Evolutionary conservation across 2,113 vertebrate genomes (phyloP).

Genomic region (Chamaea fasciata): DNA sequence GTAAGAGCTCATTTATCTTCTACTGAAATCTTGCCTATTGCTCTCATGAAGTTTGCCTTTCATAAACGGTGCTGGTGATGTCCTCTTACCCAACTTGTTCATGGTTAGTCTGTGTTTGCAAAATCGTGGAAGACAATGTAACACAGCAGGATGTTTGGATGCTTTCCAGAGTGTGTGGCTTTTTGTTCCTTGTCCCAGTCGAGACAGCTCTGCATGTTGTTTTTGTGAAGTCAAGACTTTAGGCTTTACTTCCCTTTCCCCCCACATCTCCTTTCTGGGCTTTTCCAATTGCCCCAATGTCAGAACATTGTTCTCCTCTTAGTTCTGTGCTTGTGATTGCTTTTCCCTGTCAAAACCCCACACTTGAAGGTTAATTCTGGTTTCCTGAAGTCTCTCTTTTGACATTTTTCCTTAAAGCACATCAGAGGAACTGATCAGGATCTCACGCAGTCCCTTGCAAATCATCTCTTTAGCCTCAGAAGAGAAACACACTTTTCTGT

Average conservation of each 20-base stretch:
- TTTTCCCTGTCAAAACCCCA: not conserved
- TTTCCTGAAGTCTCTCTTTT: not conserved
- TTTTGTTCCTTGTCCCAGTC: not conserved
- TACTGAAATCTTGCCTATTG: not conserved
- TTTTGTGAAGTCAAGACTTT: not conserved
- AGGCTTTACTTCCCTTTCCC: not conserved
- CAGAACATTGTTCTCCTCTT: not conserved
- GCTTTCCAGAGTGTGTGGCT: not conserved
- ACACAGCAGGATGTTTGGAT: fast-evolving
- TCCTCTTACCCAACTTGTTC: not conserved
- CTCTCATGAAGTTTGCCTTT: not conserved
- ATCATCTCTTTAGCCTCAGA: not conserved
- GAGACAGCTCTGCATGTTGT: not conserved
- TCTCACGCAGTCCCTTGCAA: not conserved
- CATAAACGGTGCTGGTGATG: not conserved
- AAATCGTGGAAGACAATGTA: not conserved
- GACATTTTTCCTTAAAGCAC: not conserved
- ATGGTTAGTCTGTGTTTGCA: not conserved
- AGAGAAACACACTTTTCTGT: not conserved
- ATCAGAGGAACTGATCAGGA: not conserved
- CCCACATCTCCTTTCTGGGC: not conserved
- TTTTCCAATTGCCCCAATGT: not conserved
- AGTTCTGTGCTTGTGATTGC: not conserved
- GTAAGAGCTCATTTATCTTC: constrained; percentile 11
- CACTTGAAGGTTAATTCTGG: not conserved